These are phyloP conservation scores for Ptychoptera albimana DNA, from an alignment of 2,888 invertebrate genomes.

Conservation along the genomic window DNA sequence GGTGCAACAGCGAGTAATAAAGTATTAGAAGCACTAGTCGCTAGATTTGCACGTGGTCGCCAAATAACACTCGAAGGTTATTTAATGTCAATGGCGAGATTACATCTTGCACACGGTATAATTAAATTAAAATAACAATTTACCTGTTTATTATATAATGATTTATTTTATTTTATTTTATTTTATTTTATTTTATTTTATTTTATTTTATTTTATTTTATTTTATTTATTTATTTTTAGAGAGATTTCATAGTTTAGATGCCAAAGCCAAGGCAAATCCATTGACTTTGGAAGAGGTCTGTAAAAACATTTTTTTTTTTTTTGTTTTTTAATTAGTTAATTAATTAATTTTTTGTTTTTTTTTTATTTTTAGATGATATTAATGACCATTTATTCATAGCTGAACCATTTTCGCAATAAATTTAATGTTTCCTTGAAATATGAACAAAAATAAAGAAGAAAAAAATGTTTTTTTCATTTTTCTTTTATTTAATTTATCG, in stretches of 20 bases:
- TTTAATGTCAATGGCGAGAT: constrained; percentile 44
- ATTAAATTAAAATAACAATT: constrained; percentile 6
- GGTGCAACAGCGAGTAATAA: constrained; percentile 56
- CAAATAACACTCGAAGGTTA: constrained; percentile 38
- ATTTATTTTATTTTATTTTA: constrained; percentile 1
- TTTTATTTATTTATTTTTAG: constrained; percentile 37
- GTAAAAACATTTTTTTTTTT: no score
- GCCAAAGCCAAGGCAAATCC: constrained; percentile 56
- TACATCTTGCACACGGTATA: constrained; percentile 46
- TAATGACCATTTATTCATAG: constrained; percentile 48
- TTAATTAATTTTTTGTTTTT: constrained; percentile 6
- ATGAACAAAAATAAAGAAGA: no score
- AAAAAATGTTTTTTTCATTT: no score
- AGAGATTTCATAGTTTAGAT: constrained; percentile 51
- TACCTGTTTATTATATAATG: not conserved
- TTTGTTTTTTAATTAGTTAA: constrained; percentile 11
- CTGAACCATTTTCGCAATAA: not conserved
- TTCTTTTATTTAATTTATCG: no score
- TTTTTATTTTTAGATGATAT: constrained; percentile 39
- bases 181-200: not conserved
- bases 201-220: no score
- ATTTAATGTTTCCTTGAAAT: no score
- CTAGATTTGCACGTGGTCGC: constrained; percentile 40
- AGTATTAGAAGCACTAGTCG: constrained; percentile 53
- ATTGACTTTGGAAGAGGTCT: constrained; percentile 52